Evolutionary conservation across 2,888 invertebrate genomes (phyloP).

Genomic region (Stenurella melanura): DNA sequence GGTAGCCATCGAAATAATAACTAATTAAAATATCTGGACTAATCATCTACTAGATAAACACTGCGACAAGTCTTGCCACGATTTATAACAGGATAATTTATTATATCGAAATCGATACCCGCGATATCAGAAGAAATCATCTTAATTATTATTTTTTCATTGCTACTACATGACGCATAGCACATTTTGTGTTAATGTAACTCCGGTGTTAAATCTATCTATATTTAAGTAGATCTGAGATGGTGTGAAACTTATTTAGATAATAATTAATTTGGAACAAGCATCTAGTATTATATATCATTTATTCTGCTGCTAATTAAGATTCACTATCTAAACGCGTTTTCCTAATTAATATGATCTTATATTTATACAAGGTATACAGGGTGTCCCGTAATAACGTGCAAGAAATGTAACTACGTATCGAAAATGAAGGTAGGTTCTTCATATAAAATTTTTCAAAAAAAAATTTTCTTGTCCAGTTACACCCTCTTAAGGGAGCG

Average conservation of each 20-base stretch:
- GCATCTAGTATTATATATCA: no score
- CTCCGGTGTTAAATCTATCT: background rate
- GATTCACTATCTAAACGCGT: no score
- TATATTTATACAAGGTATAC: no score
- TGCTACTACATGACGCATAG: slow-evolving; percentile 36
- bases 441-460: no score
- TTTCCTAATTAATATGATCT: no score
- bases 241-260: slow-evolving; percentile 2
- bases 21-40: slow-evolving; percentile 45
- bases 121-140: slow-evolving; percentile 41
- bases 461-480: no score
- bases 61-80: slow-evolving; percentile 39
- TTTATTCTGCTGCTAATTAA: no score
- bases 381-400: no score
- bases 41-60: slow-evolving; percentile 41
- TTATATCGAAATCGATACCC: slow-evolving; percentile 48
- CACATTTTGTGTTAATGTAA: background rate
- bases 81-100: slow-evolving; percentile 47
- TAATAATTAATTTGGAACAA: background rate
- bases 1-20: slow-evolving; percentile 41
- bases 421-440: no score
- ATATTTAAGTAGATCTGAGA: background rate
- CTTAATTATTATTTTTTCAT: slow-evolving; percentile 49
- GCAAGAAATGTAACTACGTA: no score
- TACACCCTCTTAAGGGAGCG: no score